Percentiles rank a stretch among this genome's conserved stretches.
These are phyloP conservation scores for Leptinotarsa lineolata DNA, from an alignment of 1,140 invertebrate genomes.

Conservation along the genomic window DNA sequence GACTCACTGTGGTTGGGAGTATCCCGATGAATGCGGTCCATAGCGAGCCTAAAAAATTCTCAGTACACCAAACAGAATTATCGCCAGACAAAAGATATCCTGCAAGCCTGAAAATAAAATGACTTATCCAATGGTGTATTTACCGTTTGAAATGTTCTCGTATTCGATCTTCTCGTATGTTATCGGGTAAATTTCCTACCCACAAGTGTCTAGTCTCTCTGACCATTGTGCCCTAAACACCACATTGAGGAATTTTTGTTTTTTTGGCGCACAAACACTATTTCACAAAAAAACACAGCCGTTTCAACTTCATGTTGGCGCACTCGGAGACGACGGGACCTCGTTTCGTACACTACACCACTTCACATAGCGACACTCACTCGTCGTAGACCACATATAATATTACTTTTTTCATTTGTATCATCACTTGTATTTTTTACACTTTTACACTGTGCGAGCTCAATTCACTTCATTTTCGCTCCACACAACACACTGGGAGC, in stretches of 20 bases:
- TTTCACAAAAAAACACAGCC: constrained; percentile 54
- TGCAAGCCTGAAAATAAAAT: constrained; percentile 12
- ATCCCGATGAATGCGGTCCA: neutral
- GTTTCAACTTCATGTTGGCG: constrained; percentile 48
- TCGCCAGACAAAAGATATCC: neutral
- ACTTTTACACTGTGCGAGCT: constrained; percentile 48
- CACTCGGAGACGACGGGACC: constrained; percentile 30
- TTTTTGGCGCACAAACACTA: constrained; percentile 55
- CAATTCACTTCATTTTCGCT: constrained; percentile 52
- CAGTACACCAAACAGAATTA: constrained; percentile 6
- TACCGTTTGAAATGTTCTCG: constrained; percentile 97
- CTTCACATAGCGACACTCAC: constrained; percentile 40
- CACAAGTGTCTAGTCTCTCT: constrained; percentile 99
- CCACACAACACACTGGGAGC: constrained; percentile 53
- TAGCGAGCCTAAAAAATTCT: constrained; percentile 9
- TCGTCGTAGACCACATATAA: constrained; percentile 22
- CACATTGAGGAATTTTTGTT: constrained; percentile 70
- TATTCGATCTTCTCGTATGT: constrained; percentile 93
- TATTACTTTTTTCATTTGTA: constrained; percentile 26
- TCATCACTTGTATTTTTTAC: constrained; percentile 39
- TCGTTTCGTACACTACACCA: constrained; percentile 38
- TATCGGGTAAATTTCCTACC: constrained; percentile 99
- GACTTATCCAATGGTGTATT: constrained; percentile 41
- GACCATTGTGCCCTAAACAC: constrained; percentile 91
- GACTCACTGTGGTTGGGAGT: constrained; percentile 1